Base-by-base conservation (phyloP, 2,888 invertebrate genomes). In the Hyposoter didymator region DNA sequence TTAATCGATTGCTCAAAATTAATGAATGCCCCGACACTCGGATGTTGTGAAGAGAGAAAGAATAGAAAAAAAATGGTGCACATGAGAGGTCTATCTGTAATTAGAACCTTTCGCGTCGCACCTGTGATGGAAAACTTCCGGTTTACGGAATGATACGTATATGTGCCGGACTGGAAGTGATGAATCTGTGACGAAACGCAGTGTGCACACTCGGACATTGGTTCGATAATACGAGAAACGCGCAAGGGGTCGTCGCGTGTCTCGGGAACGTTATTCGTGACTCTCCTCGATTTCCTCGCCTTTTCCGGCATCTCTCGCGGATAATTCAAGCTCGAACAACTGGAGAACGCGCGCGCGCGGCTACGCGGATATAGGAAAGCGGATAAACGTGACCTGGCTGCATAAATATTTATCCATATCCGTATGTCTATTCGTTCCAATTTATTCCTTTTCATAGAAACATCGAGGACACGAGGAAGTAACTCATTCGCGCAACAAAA, bases 281-380 rank as follows among this genome's bases (percentile, higher is more conserved):
- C 82, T 78, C 66, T 80, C 49, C 76, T 70, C 81, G 84, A 81
- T 78, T 84, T 76, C 74, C 84, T 83, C 78, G 81, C 78, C 69
- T 85, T 85, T 78, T 82, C 78, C 75, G 69, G 82, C 70, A 69
- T 79, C 70, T 62, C 52, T 79, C 69, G 78, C 49, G 72, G 64
- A 28, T 28, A 73, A 81, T 45, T 70, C 62, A 66, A 80, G 80
- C 76, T 74, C 47, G 69, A 76, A 81, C 67, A 79, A 69, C 52
- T 49, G 43, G 70, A 72, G 78, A 64, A 45, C 73, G 47, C 52
- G 39, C 73, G 47, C 59, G 39, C 8, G 28, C 69, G 39, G n/a
- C n/a, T n/a, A n/a, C n/a, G n/a, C n/a, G n/a, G n/a, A n/a, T 39
- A 35, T 17, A 81, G 62, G 55, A 66, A 74, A 67, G 49, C 55